Conservation (phyloP, 2,888 invertebrate genomes). For the Drosophila anomalipes region DNA sequence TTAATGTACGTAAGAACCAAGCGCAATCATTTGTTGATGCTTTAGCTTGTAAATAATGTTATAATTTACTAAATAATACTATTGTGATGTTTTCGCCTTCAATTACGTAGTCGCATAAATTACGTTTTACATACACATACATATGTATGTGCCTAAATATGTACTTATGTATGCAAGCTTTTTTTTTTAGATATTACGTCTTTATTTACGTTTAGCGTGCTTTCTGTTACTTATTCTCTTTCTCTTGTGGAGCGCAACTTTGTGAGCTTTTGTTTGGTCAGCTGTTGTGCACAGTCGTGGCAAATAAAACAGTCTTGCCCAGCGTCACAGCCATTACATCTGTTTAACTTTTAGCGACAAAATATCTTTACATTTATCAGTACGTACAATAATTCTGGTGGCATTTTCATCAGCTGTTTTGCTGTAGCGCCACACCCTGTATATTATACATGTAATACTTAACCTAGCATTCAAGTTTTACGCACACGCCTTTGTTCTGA, state of each 20-base stretch:
- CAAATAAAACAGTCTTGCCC: constrained; percentile 4
- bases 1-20: constrained; percentile 71
- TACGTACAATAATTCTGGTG: not conserved
- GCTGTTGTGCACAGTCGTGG: constrained; percentile 64
- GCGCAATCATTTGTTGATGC: not conserved
- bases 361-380: not conserved
- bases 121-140: too few species aligned
- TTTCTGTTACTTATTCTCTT: constrained; percentile 19
- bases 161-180: not conserved
- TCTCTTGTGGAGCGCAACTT: constrained; percentile 17
- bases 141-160: not conserved
- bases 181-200: constrained; percentile 18
- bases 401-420: not conserved
- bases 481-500: not conserved
- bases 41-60: not conserved
- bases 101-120: not conserved
- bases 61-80: too few species aligned
- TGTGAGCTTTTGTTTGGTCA: constrained; percentile 58
- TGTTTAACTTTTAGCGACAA: not conserved
- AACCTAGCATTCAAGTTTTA: not conserved
- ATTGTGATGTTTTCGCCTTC: not conserved
- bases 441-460: not conserved
- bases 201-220: constrained; percentile 40
- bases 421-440: not conserved
- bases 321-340: not conserved